Evolutionary conservation across 2,888 invertebrate species (phyloP), one percentile per base, ranked within the genome.

Genomic region (Ctena decussata): DNA sequence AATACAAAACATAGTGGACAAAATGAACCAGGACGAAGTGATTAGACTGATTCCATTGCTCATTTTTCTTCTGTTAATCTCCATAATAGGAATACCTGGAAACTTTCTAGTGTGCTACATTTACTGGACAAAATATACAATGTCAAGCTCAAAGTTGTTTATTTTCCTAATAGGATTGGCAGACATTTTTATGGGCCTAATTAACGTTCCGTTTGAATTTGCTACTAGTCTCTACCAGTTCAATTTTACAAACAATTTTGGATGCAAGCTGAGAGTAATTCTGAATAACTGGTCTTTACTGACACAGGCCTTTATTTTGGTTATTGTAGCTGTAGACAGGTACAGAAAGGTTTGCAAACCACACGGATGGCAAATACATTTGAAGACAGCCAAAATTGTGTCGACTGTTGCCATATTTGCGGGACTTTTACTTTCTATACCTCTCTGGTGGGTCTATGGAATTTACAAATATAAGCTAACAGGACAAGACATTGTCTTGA

Each of bases 321-420:
- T 91, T 0, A 80, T 83, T 18, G 89, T 91, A 24, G 84, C 90
- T 3, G 73, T 91, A 11, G 91, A 91, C 70, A 86, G 93, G 12
- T 93, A 91, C 76, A 82, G 89, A 32, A 92, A 91, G 70, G 90
- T 93, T 8, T 93, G 93, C 76, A 88, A 83, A 35, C 93, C 93
- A 0, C 80, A 90, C 3, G 85, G 89, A 21, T 82, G 79, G 73
- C 93, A 93, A 73, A 91, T 93, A n/a, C 79, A 89, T 6, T 82
- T 90, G 12, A 49, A 32, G 2, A 86, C 87, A 41, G 91, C 91
- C 41, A 87, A 83, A 35, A 32, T 77, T 5, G 65, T 88, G 3
- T 84, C 89, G 60, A 53, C 84, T 21, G 75, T 27, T 12, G 80
- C 87, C 8, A 71, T 91, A 18, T 21, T 75, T 27, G 37, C 79